Conservation (phyloP, 1,140 invertebrate genomes). For the Achroia grisella region DNA sequence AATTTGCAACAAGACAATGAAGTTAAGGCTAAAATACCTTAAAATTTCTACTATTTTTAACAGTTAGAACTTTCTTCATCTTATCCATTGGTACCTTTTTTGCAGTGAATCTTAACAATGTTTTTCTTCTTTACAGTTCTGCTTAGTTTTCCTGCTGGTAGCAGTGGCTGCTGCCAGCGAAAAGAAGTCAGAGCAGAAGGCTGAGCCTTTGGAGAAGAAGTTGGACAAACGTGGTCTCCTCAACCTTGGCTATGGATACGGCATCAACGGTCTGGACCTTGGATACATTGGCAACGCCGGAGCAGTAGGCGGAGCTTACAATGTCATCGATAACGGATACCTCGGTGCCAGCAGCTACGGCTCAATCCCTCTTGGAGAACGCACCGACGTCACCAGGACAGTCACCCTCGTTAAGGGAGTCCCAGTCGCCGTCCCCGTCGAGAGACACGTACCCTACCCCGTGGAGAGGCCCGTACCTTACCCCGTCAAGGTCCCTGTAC, state of each 20-base stretch:
- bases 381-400: slow-evolving; percentile 79
- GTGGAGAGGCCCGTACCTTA: slow-evolving; percentile 78
- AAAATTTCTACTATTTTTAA: too few species aligned
- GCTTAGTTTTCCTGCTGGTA: slow-evolving; percentile 81
- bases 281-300: slow-evolving; percentile 81
- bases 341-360: slow-evolving; percentile 55
- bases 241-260: slow-evolving; percentile 76
- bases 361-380: slow-evolving; percentile 64
- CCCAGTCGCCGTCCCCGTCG: slow-evolving; percentile 77
- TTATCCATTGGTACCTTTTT: too few species aligned
- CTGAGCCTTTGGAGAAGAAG: slow-evolving; percentile 74
- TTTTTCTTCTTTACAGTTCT: slow-evolving; percentile 77
- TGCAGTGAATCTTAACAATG: too few species aligned
- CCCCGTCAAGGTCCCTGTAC: slow-evolving; percentile 77
- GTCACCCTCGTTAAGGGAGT: slow-evolving; percentile 82
- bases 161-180: slow-evolving; percentile 77
- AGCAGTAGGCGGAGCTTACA: slow-evolving; percentile 76
- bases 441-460: slow-evolving; percentile 78
- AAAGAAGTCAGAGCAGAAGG: slow-evolving; percentile 76
- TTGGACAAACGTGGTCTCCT: slow-evolving; percentile 77
- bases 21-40: too few species aligned
- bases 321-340: slow-evolving; percentile 70
- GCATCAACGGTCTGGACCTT: slow-evolving; percentile 74
- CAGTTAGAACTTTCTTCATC: too few species aligned
- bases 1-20: too few species aligned